Percentiles rank a stretch among this genome's conserved stretches.
phyloP scores from a whole-genome alignment of 2,888 invertebrate species.

The Dynastes tityus region DNA sequence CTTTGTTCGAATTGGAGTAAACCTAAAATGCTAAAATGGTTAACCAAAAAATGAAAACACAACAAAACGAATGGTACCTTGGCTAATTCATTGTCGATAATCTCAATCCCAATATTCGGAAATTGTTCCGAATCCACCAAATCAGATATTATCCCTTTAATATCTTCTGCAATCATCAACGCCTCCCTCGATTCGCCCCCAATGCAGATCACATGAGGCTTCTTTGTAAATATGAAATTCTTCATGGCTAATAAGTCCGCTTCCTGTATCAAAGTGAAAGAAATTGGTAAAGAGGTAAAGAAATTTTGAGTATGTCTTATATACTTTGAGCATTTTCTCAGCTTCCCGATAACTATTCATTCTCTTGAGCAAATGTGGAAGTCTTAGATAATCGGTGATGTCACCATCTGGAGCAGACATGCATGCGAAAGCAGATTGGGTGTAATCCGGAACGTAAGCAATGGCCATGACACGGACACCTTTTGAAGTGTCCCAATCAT shows the following conservation, averaged over 20 bases:
- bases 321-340: slow-evolving; percentile 75
- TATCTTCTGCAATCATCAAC: slow-evolving; percentile 84
- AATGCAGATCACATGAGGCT: slow-evolving; percentile 88
- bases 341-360: slow-evolving; percentile 81
- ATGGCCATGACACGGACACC: slow-evolving; percentile 91
- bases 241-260: slow-evolving; percentile 79
- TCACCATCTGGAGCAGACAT: slow-evolving; percentile 92
- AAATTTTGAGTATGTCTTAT: too few species aligned
- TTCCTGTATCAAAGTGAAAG: slow-evolving; percentile 66
- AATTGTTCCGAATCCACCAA: slow-evolving; percentile 89
- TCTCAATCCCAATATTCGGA: slow-evolving; percentile 89
- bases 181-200: slow-evolving; percentile 94
- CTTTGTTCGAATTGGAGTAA: slow-evolving; percentile 92
- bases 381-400: slow-evolving; percentile 90
- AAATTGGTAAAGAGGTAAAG: too few species aligned
- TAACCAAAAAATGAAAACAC: background rate
- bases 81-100: slow-evolving; percentile 94
- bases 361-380: slow-evolving; percentile 89
- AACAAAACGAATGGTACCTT: slow-evolving; percentile 69
- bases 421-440: slow-evolving; percentile 90
- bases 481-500: slow-evolving; percentile 90
- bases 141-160: slow-evolving; percentile 82
- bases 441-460: slow-evolving; percentile 88
- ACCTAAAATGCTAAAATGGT: slow-evolving; percentile 69
- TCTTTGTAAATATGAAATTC: slow-evolving; percentile 90